Conservation (phyloP, 1,140 invertebrate species). For the Eciton burchellii region DNA sequence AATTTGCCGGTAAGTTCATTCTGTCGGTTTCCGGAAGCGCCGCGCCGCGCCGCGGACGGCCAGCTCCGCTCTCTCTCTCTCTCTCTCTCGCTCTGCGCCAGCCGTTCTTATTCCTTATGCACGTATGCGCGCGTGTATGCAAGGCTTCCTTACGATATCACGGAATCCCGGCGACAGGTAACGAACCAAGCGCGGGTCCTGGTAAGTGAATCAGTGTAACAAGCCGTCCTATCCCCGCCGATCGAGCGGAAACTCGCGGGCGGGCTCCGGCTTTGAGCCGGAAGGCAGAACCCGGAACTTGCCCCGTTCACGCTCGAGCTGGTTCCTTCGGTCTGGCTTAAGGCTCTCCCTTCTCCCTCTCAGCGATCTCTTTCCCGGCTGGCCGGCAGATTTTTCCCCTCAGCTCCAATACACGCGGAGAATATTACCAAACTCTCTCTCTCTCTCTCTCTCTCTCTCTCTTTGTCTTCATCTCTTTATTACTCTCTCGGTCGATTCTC, state of each 20-base stretch:
- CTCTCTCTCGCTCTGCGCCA: background rate
- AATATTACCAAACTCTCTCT: slow-evolving; percentile 21
- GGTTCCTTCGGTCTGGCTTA: slow-evolving; percentile 71
- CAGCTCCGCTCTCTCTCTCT: too few relatives aligned
- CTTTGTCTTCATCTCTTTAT: too few relatives aligned
- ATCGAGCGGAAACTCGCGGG: slow-evolving; percentile 71
- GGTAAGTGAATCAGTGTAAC: slow-evolving; percentile 76
- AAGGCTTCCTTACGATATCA: slow-evolving; percentile 69
- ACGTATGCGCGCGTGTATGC: slow-evolving; percentile 18
- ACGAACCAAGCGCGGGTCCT: slow-evolving; percentile 72
- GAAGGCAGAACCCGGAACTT: slow-evolving; percentile 66
- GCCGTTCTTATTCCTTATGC: background rate
- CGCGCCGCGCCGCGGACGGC: slow-evolving; percentile 14
- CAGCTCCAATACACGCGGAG: slow-evolving; percentile 28
- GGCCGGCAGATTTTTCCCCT: slow-evolving; percentile 49
- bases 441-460: background rate
- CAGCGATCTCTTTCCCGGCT: slow-evolving; percentile 62
- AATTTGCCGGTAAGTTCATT: slow-evolving; percentile 66
- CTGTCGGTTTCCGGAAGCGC: slow-evolving; percentile 35
- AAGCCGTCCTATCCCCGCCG: slow-evolving; percentile 69
- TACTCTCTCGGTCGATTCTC: too few relatives aligned
- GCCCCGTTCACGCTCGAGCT: slow-evolving; percentile 70
- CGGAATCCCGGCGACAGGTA: slow-evolving; percentile 68
- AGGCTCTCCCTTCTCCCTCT: slow-evolving; percentile 20
- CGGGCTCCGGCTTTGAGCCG: slow-evolving; percentile 39